Conservation (phyloP, 1,140 invertebrate genomes). For the Zelostemma sp. region DNA sequence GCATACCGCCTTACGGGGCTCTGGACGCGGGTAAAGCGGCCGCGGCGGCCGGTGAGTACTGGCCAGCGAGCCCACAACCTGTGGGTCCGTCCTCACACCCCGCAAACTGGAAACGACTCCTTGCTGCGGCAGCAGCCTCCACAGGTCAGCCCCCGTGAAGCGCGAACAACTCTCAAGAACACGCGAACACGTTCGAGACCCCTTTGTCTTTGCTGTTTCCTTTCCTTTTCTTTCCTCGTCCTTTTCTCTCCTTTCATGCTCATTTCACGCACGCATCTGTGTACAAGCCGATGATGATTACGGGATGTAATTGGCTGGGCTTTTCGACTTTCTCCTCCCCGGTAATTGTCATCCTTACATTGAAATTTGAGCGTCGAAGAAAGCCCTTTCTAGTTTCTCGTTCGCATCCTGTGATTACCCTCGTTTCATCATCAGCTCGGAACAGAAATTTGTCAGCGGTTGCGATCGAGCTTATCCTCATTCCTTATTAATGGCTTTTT, state of each 20-base stretch:
- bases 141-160: conserved; percentile 66
- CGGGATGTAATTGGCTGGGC: conserved; percentile 11
- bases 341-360: conserved; percentile 25
- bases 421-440: conserved; percentile 19
- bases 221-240: no score
- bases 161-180: conserved; percentile 14
- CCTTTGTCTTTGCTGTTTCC: conserved; percentile 23
- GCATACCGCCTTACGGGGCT: conserved; percentile 91
- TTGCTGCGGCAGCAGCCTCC: conserved; percentile 70
- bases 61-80: conserved; percentile 40
- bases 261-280: conserved; percentile 22
- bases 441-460: conserved; percentile 16
- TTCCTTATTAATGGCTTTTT: background rate
- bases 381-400: background rate
- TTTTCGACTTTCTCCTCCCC: background rate
- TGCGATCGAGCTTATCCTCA: conserved; percentile 11
- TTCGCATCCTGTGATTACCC: conserved; percentile 18
- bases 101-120: conserved; percentile 71
- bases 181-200: conserved; percentile 14
- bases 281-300: conserved; percentile 17
- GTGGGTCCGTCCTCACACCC: conserved; percentile 58
- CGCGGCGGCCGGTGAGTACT: conserved; percentile 72
- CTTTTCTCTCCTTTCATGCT: conserved; percentile 16
- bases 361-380: conserved; percentile 2
- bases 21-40: conserved; percentile 80